Evolutionary conservation across 2,888 invertebrate species (phyloP), one percentile per base, ranked within the genome.

Genomic region (Ganaspis brasiliensis): DNA sequence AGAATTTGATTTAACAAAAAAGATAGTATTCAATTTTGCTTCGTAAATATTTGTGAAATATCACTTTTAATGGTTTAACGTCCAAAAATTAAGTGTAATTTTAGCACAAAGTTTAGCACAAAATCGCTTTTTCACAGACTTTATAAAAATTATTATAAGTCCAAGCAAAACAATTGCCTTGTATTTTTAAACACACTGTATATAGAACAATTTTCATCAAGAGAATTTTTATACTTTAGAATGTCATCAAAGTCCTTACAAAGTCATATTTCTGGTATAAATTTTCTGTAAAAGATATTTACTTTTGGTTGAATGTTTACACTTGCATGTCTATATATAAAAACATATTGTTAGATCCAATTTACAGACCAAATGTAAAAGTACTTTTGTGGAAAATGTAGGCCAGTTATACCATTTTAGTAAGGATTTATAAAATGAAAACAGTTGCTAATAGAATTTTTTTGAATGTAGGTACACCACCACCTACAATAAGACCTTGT

Each of bases 401-500:
- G n/a, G 45, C 9, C 45, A 45, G n/a, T 24, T 21, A 4, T 40
- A 49, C 9, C 40, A 45, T 45, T 67, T 67, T 24, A 37, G 24
- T 67, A 26, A 49, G 67, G 67, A 21, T 24, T 1, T 24, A 3
- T 5, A 16, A 9, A 21, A 8, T 67, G 9, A 9, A 10, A 8
- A 24, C 45, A n/a, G n/a, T 31, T 59, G n/a, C 31, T 59, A 35
- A 59, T 3, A 31, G 26, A 12, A 31, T 52, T 24, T 35, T 72
- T 72, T 55, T 67, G n/a, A 9, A 24, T 45, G 12, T 49, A 59
- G 73, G 24, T 57, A 8, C 45, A 61, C 61, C 52, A 49, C 49
- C 78, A 19, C 70, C 81, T 21, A 81, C 81, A 31, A 90, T 87
- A 78, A 93, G 96, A 89, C 96, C 96, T 6, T 95, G 95, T 84